These are phyloP conservation scores for Catostylus mosaicus DNA, from an alignment of 30 jellyfish, hydroid and myxozoan genomes.

Conservation along the genomic window DNA sequence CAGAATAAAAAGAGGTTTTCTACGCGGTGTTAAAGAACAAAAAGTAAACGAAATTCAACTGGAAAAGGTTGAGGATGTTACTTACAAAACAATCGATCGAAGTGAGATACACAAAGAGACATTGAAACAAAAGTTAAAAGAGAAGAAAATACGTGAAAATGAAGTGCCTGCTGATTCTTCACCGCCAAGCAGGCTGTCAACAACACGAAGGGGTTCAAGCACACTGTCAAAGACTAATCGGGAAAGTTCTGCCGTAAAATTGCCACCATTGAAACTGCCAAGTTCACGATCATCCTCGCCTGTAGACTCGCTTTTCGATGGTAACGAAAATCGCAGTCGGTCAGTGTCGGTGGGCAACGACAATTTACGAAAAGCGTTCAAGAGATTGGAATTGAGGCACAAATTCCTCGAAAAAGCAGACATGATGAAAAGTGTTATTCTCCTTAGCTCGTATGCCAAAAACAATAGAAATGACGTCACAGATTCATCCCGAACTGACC, in stretches of 20 bases:
- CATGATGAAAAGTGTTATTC: conserved; percentile 56
- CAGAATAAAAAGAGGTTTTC: conserved; percentile 63
- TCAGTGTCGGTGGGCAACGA: neutral
- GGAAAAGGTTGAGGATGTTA: conserved; percentile 64
- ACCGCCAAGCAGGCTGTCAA: conserved; percentile 11
- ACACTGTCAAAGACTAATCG: neutral
- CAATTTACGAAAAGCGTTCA: conserved; percentile 20
- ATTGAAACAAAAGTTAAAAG: neutral
- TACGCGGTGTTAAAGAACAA: conserved; percentile 68
- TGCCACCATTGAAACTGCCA: conserved; percentile 52
- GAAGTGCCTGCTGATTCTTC: neutral
- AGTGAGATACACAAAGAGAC: conserved; percentile 54
- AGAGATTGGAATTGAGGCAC: conserved; percentile 32
- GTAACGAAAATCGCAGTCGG: neutral
- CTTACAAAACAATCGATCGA: conserved; percentile 44
- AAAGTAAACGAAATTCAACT: conserved; percentile 54
- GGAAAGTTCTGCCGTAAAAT: neutral
- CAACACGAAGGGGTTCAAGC: conserved; percentile 11
- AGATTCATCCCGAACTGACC: conserved; percentile 3
- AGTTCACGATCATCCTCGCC: conserved; percentile 32
- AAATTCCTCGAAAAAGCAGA: conserved; percentile 36
- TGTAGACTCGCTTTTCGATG: neutral
- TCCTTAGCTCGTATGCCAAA: conserved; percentile 33
- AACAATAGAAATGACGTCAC: neutral
- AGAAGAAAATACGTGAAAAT: neutral